Percentiles rank a stretch among this genome's conserved stretches.
Conservation (phyloP, 2,888 invertebrate genomes). For the Sarcophaga subvicina region DNA sequence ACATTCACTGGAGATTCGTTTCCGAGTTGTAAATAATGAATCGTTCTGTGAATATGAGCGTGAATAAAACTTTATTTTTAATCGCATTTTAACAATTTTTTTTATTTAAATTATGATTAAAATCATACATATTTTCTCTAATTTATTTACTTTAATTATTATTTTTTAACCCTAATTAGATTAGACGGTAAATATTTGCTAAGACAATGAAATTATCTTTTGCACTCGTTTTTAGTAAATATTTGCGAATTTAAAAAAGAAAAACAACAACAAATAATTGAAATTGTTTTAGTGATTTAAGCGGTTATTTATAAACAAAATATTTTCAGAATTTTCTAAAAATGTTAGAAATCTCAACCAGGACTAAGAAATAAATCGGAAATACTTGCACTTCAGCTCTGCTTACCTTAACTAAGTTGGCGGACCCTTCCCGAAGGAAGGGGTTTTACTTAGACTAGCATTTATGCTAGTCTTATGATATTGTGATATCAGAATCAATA, state of each 20-base stretch:
- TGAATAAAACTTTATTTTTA: background rate
- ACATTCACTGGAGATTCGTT: background rate
- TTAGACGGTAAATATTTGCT: slow-evolving; percentile 48
- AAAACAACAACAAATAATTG: background rate
- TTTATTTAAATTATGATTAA: slow-evolving; percentile 8
- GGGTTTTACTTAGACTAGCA: too few relatives aligned
- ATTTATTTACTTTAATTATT: too few relatives aligned
- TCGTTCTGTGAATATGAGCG: background rate
- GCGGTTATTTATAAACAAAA: background rate
- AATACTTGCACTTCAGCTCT: too few relatives aligned
- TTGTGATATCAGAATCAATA: too few relatives aligned
- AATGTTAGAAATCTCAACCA: background rate
- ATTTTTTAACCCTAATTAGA: slow-evolving; percentile 36
- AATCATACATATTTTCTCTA: background rate
- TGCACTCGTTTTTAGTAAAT: background rate
- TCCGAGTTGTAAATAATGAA: background rate
- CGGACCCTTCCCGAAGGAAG: too few relatives aligned
- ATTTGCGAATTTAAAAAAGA: background rate
- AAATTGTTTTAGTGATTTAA: background rate
- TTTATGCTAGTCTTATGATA: too few relatives aligned
- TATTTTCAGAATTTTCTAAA: background rate
- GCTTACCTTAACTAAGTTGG: too few relatives aligned
- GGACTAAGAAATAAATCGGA: too few relatives aligned
- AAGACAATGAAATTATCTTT: slow-evolving; percentile 25
- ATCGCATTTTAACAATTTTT: slow-evolving; percentile 15